Percentiles rank a stretch among this genome's conserved stretches.
These are phyloP conservation scores for Lutjanus campechanus DNA, from an alignment of 2,797 vertebrate species.

Conservation along the genomic window DNA sequence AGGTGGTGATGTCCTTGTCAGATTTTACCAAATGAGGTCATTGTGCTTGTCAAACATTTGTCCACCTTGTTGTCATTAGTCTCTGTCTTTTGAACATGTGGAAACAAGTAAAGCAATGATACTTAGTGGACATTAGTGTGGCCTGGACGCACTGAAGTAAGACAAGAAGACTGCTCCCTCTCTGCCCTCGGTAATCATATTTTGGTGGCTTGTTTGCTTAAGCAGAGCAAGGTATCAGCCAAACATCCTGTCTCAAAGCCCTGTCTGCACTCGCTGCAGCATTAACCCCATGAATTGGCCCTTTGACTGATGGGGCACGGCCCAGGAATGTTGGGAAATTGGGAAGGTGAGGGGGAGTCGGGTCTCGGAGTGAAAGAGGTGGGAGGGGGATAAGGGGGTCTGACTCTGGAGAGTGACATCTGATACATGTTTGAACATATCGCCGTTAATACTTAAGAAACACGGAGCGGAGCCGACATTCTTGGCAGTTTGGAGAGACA, in stretches of 20 bases:
- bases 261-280: conserved; percentile 79
- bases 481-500: conserved; percentile 59
- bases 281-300: conserved; percentile 85
- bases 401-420: conserved; percentile 80
- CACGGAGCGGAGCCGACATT: conserved; percentile 67
- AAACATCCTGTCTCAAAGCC: conserved; percentile 90
- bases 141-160: conserved; percentile 66
- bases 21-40: conserved; percentile 24
- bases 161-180: conserved; percentile 69
- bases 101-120: conserved; percentile 64
- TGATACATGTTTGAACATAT: conserved; percentile 84
- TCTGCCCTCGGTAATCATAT: conserved; percentile 84
- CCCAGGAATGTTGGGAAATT: conserved; percentile 85
- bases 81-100: conserved; percentile 60
- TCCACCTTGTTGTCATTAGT: conserved; percentile 53
- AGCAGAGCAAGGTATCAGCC: conserved; percentile 88
- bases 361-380: conserved; percentile 69
- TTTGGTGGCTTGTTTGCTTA: conserved; percentile 90
- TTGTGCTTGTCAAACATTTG: conserved; percentile 30
- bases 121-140: conserved; percentile 69
- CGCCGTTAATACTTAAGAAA: conserved; percentile 74
- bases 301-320: conserved; percentile 85
- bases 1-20: not conserved
- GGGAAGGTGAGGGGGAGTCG: conserved; percentile 79
- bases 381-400: conserved; percentile 71